These are phyloP conservation scores for Aphyosemion australe DNA, from an alignment of 2,113 vertebrate species.

Conservation along the genomic window DNA sequence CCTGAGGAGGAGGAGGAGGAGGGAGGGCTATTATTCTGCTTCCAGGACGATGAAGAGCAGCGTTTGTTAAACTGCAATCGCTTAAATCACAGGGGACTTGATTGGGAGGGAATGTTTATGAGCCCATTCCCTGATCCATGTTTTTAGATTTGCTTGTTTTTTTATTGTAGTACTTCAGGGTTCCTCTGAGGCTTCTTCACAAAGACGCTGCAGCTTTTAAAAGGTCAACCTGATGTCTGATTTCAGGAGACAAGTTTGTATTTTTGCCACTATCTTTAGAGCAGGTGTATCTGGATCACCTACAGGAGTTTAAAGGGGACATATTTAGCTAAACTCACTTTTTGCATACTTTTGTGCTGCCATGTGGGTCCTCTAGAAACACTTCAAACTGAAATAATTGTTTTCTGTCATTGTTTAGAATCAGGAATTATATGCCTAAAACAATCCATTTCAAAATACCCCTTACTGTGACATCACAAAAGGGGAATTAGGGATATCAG, in stretches of 20 bases:
- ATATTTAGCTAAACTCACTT: too few relatives aligned
- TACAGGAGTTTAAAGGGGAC: background rate
- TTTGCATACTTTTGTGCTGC: too few relatives aligned
- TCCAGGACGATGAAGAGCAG: slow-evolving; percentile 25
- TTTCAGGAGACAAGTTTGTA: background rate
- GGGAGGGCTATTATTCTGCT: slow-evolving; percentile 39
- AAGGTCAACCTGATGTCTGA: slow-evolving; percentile 7
- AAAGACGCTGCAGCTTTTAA: slow-evolving; percentile 21
- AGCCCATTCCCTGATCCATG: slow-evolving; percentile 2
- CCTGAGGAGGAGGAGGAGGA: slow-evolving; percentile 14
- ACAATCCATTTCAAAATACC: too few relatives aligned
- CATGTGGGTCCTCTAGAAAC: too few relatives aligned
- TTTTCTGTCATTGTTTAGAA: too few relatives aligned
- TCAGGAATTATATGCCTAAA: too few relatives aligned
- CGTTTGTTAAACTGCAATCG: slow-evolving; percentile 16
- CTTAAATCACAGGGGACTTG: slow-evolving; percentile 7
- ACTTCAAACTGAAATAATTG: too few relatives aligned
- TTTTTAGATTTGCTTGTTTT: slow-evolving; percentile 31
- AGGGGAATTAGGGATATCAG: too few relatives aligned
- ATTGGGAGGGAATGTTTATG: slow-evolving; percentile 57
- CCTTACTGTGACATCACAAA: too few relatives aligned
- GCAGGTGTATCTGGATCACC: background rate
- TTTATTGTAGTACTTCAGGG: slow-evolving; percentile 57
- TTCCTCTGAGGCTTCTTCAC: slow-evolving; percentile 21
- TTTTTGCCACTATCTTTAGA: background rate